A percentile compares a stretch with the other conserved stretches of the same genome.
phyloP scores from a whole-genome alignment of 2,797 vertebrate species.

The Melanotaenia nigrans region DNA sequence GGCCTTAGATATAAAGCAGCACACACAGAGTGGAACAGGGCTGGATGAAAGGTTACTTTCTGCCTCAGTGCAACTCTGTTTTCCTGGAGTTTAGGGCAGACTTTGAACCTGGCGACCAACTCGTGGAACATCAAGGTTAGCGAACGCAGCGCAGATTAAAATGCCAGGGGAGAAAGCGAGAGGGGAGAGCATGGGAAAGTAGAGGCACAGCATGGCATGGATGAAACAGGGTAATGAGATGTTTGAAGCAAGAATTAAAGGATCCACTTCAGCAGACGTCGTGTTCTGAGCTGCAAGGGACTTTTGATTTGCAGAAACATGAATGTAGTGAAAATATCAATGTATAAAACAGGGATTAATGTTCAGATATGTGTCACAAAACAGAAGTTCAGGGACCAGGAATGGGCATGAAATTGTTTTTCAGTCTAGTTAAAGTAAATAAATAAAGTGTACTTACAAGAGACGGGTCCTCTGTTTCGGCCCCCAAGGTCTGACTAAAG shows the following conservation, averaged over 20 bases:
- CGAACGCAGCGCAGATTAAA: slow-evolving; percentile 52
- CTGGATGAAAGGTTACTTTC: slow-evolving; percentile 53
- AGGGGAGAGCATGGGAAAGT: slow-evolving; percentile 36
- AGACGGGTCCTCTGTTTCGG: slow-evolving; percentile 92
- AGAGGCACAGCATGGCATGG: slow-evolving; percentile 1
- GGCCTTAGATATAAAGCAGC: slow-evolving; percentile 7
- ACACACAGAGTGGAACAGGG: background rate
- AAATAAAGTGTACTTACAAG: slow-evolving; percentile 86
- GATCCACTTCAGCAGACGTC: slow-evolving; percentile 23
- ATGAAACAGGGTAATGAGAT: background rate
- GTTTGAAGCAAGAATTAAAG: slow-evolving; percentile 58
- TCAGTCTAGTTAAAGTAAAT: background rate
- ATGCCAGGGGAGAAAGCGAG: slow-evolving; percentile 18
- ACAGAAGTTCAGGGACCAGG: background rate
- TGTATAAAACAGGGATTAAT: background rate
- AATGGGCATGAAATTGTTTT: background rate
- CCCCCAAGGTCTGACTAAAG: slow-evolving; percentile 80
- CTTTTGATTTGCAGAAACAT: slow-evolving; percentile 30
- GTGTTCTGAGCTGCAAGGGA: slow-evolving; percentile 11
- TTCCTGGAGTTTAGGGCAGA: slow-evolving; percentile 53
- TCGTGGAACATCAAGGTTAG: slow-evolving; percentile 58
- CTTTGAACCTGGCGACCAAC: slow-evolving; percentile 56
- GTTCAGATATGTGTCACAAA: background rate
- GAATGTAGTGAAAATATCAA: background rate
- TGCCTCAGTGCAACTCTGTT: slow-evolving; percentile 29